These are phyloP conservation scores for Nomada fabriciana DNA, from an alignment of 2,888 invertebrate genomes.

Conservation along the genomic window DNA sequence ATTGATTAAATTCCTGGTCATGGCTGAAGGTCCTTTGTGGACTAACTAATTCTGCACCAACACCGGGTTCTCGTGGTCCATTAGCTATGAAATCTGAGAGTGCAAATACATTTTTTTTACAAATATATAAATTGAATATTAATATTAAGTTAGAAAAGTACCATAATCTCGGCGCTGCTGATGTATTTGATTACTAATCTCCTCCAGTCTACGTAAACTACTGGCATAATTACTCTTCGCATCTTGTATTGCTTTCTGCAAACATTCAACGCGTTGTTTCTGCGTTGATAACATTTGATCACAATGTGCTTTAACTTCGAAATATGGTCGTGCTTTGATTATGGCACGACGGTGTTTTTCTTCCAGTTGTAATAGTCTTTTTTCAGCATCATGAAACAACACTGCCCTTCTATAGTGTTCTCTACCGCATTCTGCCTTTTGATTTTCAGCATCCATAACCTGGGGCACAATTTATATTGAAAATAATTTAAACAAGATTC, in stretches of 20 bases:
- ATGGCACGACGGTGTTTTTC: constrained; percentile 93
- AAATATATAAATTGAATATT: constrained; percentile 36
- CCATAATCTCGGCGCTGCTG: constrained; percentile 87
- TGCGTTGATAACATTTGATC: constrained; percentile 94
- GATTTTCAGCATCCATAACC: constrained; percentile 97
- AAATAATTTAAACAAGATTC: background rate
- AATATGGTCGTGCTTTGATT: constrained; percentile 94
- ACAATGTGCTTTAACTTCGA: constrained; percentile 94
- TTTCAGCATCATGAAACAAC: constrained; percentile 92
- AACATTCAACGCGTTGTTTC: constrained; percentile 92
- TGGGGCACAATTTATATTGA: constrained; percentile 76
- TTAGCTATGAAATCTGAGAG: constrained; percentile 82
- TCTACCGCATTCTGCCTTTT: constrained; percentile 94
- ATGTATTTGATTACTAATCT: constrained; percentile 97
- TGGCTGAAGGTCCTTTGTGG: constrained; percentile 79
- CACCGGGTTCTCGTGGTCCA: constrained; percentile 88
- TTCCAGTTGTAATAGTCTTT: constrained; percentile 92
- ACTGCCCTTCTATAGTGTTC: constrained; percentile 94
- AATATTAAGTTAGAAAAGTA: constrained; percentile 75
- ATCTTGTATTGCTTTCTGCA: constrained; percentile 91
- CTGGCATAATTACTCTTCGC: constrained; percentile 93
- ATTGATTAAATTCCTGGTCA: constrained; percentile 75
- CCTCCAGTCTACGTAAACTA: constrained; percentile 93
- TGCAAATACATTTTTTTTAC: constrained; percentile 22
- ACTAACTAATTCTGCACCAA: constrained; percentile 87